Base-by-base conservation (phyloP, 2,113 vertebrate genomes). In the Speoplatyrhinus poulsoni region DNA sequence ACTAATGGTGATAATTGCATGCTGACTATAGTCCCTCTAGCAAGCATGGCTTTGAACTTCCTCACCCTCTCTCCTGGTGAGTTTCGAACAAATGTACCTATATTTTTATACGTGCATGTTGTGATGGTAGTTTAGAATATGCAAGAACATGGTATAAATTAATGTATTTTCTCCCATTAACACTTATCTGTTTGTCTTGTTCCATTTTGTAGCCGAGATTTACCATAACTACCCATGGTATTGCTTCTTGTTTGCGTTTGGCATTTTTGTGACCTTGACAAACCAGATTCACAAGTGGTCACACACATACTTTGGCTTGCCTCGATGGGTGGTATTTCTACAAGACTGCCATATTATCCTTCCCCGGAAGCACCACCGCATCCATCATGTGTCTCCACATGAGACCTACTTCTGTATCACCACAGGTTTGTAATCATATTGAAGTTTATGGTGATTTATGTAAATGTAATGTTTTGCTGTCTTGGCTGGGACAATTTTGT, bases 201-300 rank as follows among this genome's bases (percentile, higher is more conserved):
- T 11, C 70, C 64, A 12, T 16, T 26, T 46, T 79, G n/a, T 92
- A 99, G 98, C 89, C 74, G 93, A 88, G 6, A 80, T 96, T 60
- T 91, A 93, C 80, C 93, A 88, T 60, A 83, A 82, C 10, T 99
- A 95, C 84, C 93, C 95, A 52, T 97, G 94, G 94, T 95, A 96
- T 70, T 97, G 96, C 88, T 99, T 95, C 19, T 62, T 98, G 82
- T 97, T 95, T 80, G 95, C 96, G 58, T 90, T 99, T 46, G 89
- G 89, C 81, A 93, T 99, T 89, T 98, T 99, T 17, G 92, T 95
- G 64, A 99, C 97, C 33, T 94, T 99, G 62, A 99, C 98, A 32
- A 99, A 99, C 93, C 98, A 99, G 92, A 99, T 99, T 88, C 98
- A 99, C 92, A 99, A 99, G 90, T 99, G 98, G 98, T 99, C 98